Percentiles rank a stretch among this genome's conserved stretches.
phyloP scores from a whole-genome alignment of 2,113 vertebrate genomes.

The Heloderma charlesbogerti region DNA sequence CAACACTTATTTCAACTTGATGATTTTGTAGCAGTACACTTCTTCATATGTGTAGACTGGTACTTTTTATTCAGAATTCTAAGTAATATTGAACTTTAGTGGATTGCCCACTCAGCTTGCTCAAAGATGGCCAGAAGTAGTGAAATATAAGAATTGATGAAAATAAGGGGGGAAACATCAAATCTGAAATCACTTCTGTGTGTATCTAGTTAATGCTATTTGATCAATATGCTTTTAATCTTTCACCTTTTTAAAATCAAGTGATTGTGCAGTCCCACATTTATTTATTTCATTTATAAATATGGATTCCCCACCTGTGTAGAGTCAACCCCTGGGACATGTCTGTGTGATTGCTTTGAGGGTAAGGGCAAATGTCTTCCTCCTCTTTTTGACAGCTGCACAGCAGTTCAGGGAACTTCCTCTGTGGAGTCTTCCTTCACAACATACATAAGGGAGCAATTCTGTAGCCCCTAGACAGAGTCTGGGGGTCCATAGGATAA shows the following conservation, averaged over 20 bases:
- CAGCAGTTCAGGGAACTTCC: too few relatives aligned
- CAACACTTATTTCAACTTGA: not conserved
- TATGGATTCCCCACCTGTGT: too few relatives aligned
- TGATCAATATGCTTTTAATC: not conserved
- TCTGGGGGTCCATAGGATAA: too few relatives aligned
- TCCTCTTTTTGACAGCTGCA: too few relatives aligned
- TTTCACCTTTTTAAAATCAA: not conserved
- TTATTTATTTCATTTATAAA: too few relatives aligned
- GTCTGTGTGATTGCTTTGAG: not conserved
- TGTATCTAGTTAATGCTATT: not conserved
- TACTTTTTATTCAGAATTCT: not conserved
- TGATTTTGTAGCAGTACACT: not conserved
- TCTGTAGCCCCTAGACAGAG: too few relatives aligned
- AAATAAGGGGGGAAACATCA: not conserved
- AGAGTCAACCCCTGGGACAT: not conserved
- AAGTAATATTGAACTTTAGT: not conserved
- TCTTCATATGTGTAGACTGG: not conserved
- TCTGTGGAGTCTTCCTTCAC: too few relatives aligned
- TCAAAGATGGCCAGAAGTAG: not conserved
- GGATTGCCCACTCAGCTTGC: not conserved
- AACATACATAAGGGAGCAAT: too few relatives aligned
- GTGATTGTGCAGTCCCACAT: too few relatives aligned
- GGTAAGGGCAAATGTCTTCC: too few relatives aligned
- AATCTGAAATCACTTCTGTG: not conserved
- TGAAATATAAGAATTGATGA: not conserved